Percentiles rank a stretch among this genome's conserved stretches.
These are phyloP conservation scores for Trilocha varians DNA, from an alignment of 2,888 invertebrate genomes.

Conservation along the genomic window DNA sequence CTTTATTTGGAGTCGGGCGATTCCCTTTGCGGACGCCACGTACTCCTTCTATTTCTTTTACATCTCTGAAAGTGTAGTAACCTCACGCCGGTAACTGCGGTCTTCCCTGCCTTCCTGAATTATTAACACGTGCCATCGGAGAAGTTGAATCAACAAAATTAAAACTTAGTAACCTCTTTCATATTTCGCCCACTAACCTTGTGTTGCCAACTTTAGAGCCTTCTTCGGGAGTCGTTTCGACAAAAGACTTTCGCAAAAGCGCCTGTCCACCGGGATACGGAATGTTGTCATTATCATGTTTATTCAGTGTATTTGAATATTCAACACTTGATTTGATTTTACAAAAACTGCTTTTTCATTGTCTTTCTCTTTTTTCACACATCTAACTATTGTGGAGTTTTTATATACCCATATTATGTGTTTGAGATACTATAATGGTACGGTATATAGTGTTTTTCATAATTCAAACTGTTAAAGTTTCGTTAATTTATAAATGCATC, in stretches of 20 bases:
- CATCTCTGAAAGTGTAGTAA: slow-evolving; percentile 18
- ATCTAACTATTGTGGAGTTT: not conserved
- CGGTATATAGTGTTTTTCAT: no score
- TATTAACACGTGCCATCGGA: slow-evolving; percentile 60
- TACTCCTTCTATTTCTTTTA: not conserved
- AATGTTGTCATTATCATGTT: not conserved
- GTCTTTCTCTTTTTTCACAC: not conserved
- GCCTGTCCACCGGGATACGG: not conserved
- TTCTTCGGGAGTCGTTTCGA: not conserved
- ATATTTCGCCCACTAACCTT: slow-evolving; percentile 49
- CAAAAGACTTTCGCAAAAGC: not conserved
- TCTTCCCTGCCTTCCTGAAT: slow-evolving; percentile 45
- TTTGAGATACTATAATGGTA: no score
- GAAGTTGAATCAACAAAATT: slow-evolving; percentile 64
- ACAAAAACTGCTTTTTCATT: not conserved
- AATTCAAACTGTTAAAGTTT: no score
- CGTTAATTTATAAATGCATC: no score
- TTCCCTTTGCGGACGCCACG: not conserved
- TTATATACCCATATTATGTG: no score
- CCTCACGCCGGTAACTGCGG: slow-evolving; percentile 46
- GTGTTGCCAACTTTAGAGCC: slow-evolving; percentile 9
- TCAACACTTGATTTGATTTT: not conserved
- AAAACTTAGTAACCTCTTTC: slow-evolving; percentile 58
- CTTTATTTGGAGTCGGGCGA: not conserved
- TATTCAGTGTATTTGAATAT: not conserved